phyloP scores from a whole-genome alignment of 2,888 invertebrate genomes.

The Apantesis nais region DNA sequence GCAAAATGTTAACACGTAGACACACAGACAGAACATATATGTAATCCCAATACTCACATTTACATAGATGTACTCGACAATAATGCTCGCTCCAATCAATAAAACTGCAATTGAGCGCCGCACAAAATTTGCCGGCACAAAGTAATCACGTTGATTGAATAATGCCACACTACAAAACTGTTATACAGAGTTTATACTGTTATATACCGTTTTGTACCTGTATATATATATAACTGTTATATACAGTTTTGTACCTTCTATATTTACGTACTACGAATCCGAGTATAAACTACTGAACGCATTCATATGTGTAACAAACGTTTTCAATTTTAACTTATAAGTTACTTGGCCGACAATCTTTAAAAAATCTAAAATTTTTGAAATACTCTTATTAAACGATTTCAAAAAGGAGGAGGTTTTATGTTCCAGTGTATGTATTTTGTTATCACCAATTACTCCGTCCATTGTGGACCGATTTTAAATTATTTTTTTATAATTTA shows the following conservation, averaged over 20 bases:
- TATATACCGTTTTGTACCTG: no score
- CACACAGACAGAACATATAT: conserved; percentile 32
- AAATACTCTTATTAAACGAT: background rate
- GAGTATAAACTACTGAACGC: conserved; percentile 29
- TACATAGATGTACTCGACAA: conserved; percentile 10
- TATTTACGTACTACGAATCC: conserved; percentile 15
- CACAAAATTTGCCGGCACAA: conserved; percentile 48
- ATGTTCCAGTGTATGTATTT: no score
- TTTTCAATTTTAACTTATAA: no score
- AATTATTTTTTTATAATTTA: no score
- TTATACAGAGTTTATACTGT: no score
- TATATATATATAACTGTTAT: no score
- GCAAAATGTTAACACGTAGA: conserved; percentile 37
- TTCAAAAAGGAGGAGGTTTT: no score
- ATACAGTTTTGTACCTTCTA: no score
- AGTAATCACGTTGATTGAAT: conserved; percentile 48
- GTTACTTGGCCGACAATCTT: no score
- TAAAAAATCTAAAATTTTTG: background rate
- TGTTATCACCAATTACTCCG: no score
- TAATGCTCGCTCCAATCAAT: conserved; percentile 44
- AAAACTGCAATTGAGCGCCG: conserved; percentile 49
- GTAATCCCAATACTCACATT: conserved; percentile 8
- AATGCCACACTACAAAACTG: conserved; percentile 23
- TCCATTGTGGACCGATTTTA: no score
- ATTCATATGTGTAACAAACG: conserved; percentile 27